A percentile compares a stretch with the other conserved stretches of the same genome.
phyloP scores from a whole-genome alignment of 2,888 invertebrate species.

The Nomada ferruginata region DNA sequence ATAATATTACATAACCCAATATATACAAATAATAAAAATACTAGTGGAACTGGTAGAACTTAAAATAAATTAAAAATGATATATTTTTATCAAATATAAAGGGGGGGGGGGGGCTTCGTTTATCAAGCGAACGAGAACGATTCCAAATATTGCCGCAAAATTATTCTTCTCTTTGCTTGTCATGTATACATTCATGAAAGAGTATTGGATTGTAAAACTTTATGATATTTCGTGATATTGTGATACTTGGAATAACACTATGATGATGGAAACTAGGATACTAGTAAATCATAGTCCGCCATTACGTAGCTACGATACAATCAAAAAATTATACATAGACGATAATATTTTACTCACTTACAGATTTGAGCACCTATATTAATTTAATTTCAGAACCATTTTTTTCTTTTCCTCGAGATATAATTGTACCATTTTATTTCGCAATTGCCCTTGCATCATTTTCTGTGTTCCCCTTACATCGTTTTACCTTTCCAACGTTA shows the following conservation, averaged over 20 bases:
- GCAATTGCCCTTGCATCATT: constrained; percentile 18
- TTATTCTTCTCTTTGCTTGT: constrained; percentile 23
- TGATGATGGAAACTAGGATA: constrained; percentile 31
- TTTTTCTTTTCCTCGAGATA: constrained; percentile 9
- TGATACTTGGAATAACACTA: constrained; percentile 30
- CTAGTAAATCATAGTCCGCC: constrained; percentile 47
- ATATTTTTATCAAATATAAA: constrained; percentile 30
- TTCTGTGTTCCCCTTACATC: constrained; percentile 9
- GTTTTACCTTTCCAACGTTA: constrained; percentile 25
- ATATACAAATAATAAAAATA: constrained; percentile 55
- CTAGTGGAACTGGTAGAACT: constrained; percentile 31
- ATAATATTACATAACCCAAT: constrained; percentile 47
- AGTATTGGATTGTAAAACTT: constrained; percentile 22
- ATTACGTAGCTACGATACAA: constrained; percentile 29
- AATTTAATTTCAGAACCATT: constrained; percentile 38
- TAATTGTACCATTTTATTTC: constrained; percentile 41
- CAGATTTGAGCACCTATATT: constrained; percentile 56
- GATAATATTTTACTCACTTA: constrained; percentile 50
- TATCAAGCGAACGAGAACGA: constrained; percentile 39
- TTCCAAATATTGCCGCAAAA: constrained; percentile 22
- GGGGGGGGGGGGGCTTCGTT: constrained; percentile 13
- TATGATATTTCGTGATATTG: constrained; percentile 23
- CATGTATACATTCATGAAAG: constrained; percentile 18
- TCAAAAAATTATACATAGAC: constrained; percentile 25
- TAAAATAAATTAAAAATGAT: constrained; percentile 47